Conservation (phyloP, 1,140 invertebrate genomes). For the Pissodes strobi region DNA sequence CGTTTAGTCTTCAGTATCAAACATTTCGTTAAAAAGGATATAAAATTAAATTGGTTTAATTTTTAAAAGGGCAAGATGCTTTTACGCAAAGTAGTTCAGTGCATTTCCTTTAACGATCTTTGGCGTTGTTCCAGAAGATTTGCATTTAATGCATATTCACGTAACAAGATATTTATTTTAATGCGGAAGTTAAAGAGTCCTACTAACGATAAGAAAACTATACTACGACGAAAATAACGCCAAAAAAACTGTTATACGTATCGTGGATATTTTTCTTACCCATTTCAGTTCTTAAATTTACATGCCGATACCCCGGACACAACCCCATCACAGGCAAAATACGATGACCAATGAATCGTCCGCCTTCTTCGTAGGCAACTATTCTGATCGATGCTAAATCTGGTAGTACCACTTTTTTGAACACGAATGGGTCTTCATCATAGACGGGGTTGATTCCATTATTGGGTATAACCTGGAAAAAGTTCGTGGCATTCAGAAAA, state of each 20-base stretch:
- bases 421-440: constrained; percentile 96
- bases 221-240: not conserved
- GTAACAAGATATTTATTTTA: too few species aligned
- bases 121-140: too few species aligned
- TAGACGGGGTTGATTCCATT: constrained; percentile 97
- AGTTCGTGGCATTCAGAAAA: not conserved
- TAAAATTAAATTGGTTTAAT: too few species aligned
- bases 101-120: too few species aligned
- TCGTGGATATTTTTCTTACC: constrained; percentile 58
- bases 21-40: too few species aligned
- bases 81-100: too few species aligned
- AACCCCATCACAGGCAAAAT: constrained; percentile 95
- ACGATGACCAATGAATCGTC: constrained; percentile 92
- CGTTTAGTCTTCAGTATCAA: too few species aligned
- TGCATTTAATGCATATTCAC: too few species aligned
- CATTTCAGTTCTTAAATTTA: constrained; percentile 87
- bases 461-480: constrained; percentile 71
- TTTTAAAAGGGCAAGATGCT: too few species aligned
- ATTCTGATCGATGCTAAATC: constrained; percentile 95
- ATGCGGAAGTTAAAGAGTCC: too few species aligned
- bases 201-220: too few species aligned
- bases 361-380: constrained; percentile 95
- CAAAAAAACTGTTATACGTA: not conserved
- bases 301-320: constrained; percentile 91
- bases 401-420: constrained; percentile 98